phyloP scores from a whole-genome alignment of 2,888 invertebrate species.

The Schrankia costaestrigalis region DNA sequence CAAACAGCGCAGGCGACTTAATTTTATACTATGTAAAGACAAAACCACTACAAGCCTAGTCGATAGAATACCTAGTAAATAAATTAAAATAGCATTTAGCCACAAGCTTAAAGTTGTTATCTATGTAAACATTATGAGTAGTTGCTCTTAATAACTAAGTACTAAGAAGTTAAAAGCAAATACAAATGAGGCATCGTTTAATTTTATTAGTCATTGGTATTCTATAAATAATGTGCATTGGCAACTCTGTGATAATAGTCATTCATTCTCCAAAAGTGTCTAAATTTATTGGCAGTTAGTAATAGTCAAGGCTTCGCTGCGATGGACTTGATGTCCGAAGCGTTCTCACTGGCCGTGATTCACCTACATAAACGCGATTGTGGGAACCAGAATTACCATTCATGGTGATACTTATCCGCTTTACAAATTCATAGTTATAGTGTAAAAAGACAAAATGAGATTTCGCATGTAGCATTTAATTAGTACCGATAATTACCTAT shows the following conservation, averaged over 20 bases:
- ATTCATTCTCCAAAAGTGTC: slow-evolving; percentile 31
- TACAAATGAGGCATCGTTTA: slow-evolving; percentile 19
- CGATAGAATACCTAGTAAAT: no score
- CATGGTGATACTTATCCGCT: slow-evolving; percentile 31
- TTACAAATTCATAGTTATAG: slow-evolving; percentile 15
- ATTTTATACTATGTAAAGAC: no score
- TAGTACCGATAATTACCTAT: no score
- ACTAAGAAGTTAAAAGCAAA: slow-evolving; percentile 18
- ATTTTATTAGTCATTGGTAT: slow-evolving; percentile 13
- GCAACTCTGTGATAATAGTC: slow-evolving; percentile 18
- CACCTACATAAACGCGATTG: slow-evolving; percentile 19
- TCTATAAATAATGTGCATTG: slow-evolving; percentile 27
- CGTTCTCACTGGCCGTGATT: slow-evolving; percentile 39
- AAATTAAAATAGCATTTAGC: no score
- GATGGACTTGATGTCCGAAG: slow-evolving; percentile 21
- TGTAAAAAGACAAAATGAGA: slow-evolving; percentile 5
- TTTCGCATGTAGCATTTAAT: slow-evolving; percentile 4
- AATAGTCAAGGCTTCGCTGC: slow-evolving; percentile 23
- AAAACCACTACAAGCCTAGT: no score
- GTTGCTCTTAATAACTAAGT: no score
- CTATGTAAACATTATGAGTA: no score
- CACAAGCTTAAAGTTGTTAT: no score
- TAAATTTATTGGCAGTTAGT: slow-evolving; percentile 31
- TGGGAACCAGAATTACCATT: slow-evolving; percentile 32
- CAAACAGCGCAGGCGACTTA: no score